Evolutionary conservation across 2,888 invertebrate species (phyloP), one percentile per base, ranked within the genome.

Genomic region (Ischnus inquisitorius): DNA sequence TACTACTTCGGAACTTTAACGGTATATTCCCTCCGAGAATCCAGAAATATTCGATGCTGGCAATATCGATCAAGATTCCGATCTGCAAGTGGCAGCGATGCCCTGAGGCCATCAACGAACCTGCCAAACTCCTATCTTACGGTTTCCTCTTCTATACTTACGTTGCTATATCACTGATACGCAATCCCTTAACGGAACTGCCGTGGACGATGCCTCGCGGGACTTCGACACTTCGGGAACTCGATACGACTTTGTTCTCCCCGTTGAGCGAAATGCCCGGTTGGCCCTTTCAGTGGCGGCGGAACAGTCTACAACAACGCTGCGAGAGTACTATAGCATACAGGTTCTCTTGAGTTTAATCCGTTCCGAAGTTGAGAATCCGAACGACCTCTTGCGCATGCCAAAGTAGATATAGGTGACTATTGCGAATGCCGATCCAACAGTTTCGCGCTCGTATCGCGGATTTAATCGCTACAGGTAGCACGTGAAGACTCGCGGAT

Each of bases 131-230:
- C 39, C 46, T 46, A 28, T 65, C 57, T 8, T 46, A 22, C 22
- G n/a, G 28, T 39, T 43, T 43, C n/a, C 19, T n/a, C n/a, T n/a
- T 25, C 10, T 5, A n/a, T 19, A 28, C 22, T 71, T 12, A 57
- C 75, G 19, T 51, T 39, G 57, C 39, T 51, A 69, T 71, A 51
- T 54, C 64, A 48, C 43, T 67, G 57, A 64, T 65, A 48, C 57
- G 39, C 41, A 69, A 81, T 60, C 74, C 78, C 41, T 81, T 69
- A 74, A 74, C 74, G 69, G 74, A 84, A 81, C 81, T 84, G 81
- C 74, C 84, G 39, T 25, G 64, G 57, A 57, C 57, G 68, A 65
- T 51, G 60, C 69, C 74, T 79, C 16, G 28, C 54, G 51, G 28
- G 64, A 84, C 57, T 81, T 81, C 43, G 75, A 81, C 75, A 75